phyloP scores from a whole-genome alignment of 2,797 vertebrate species.

The Agapornis canus region DNA sequence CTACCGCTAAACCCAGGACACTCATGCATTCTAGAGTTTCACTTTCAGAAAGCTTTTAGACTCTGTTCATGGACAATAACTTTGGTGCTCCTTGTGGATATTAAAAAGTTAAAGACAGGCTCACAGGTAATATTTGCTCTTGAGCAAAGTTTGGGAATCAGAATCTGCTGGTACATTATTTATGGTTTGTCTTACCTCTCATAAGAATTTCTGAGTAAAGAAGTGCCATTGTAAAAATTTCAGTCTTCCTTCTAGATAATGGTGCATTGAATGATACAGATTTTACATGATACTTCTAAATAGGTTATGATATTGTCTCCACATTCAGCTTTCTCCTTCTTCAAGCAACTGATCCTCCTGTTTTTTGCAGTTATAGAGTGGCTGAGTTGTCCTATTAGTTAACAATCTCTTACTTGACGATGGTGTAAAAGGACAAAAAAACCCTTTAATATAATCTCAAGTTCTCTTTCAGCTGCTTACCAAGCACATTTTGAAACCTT shows the following conservation, averaged over 20 bases:
- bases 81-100: neutral
- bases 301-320: neutral
- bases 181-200: neutral
- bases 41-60: neutral
- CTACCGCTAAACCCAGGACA: too few species aligned
- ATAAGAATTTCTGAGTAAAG: neutral
- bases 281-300: neutral
- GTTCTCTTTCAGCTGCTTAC: slow-evolving; percentile 21
- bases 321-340: neutral
- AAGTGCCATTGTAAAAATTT: neutral
- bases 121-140: neutral
- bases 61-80: neutral
- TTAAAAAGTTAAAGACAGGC: neutral
- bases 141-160: neutral
- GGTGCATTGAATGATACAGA: neutral
- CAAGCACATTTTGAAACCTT: slow-evolving; percentile 47
- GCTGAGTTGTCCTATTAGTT: neutral
- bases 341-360: neutral
- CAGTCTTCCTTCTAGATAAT: neutral
- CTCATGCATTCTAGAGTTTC: neutral
- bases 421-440: neutral
- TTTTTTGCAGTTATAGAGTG: neutral
- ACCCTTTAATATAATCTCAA: neutral
- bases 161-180: neutral
- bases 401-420: slow-evolving; percentile 6